Evolutionary conservation across 2,797 vertebrate genomes (phyloP), one percentile per base, ranked within the genome.

Genomic region (Pangasius macronema): DNA sequence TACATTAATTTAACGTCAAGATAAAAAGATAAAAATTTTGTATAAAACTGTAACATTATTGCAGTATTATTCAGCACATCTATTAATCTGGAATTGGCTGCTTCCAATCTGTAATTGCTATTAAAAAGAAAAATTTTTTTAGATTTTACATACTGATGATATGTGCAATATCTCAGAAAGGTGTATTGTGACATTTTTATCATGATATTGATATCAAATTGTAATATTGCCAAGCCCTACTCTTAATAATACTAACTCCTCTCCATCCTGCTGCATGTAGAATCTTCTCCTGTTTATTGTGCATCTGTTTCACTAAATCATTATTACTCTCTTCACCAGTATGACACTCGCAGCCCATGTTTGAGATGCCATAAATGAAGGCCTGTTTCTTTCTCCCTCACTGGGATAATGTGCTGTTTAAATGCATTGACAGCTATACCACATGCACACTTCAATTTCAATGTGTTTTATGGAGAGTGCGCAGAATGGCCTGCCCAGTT

Each of bases 371-470:
- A 55, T 53, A 77, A 55, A 33, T 8, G 2, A 18, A 55, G 18
- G n/a, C 16, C n/a, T 77, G 75, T 53, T 55, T 77, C n/a, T 36
- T 79, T 55, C 76, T 55, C 7, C n/a, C 7, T 55, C 18, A 20
- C 49, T 55, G 51, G 18, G 16, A 55, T 79, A 79, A 36, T 79
- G 76, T 57, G 51, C 93, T 89, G 94, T 95, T 95, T 95, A 94
- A 95, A 95, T 96, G 94, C 94, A 95, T 95, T 89, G 87, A 88
- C 91, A 89, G 65, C 89, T 87, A 85, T 75, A 90, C 91, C 90
- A 90, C 87, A 84, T 3, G 46, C 51, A 33, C 76, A 55, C 51
- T 80, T 57, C 53, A 57, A 39, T 80, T 22, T 24, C 20, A 1
- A 53, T 36, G 20, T 5, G 9, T 80, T 57, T 36, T 80, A 57